Conservation (phyloP, 1,140 invertebrate species). For the Conus ventricosus region DNA sequence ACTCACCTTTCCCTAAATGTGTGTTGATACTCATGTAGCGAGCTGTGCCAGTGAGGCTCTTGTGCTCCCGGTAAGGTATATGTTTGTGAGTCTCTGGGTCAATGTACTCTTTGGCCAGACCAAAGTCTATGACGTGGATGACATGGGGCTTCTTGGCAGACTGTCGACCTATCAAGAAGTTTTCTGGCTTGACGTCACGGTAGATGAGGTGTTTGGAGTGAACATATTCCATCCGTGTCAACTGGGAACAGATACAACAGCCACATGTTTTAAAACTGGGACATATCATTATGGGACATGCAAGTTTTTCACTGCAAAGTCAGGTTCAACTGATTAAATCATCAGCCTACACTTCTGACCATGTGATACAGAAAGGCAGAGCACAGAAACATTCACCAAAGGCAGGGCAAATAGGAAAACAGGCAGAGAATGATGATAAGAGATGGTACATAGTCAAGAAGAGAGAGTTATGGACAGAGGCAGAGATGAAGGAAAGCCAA, state of each 20-base stretch:
- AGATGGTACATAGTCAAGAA: too few relatives aligned
- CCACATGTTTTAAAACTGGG: background rate
- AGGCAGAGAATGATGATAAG: too few relatives aligned
- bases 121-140: conserved; percentile 99
- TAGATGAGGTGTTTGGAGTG: conserved; percentile 99
- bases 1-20: conserved; percentile 96
- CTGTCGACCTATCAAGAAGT: conserved; percentile 99
- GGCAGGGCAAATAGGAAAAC: too few relatives aligned
- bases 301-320: too few relatives aligned
- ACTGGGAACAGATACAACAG: conserved; percentile 63
- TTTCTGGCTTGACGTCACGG: conserved; percentile 99
- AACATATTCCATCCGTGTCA: conserved; percentile 96
- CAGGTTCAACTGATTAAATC: too few relatives aligned
- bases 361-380: too few relatives aligned
- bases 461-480: too few relatives aligned
- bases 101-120: conserved; percentile 99
- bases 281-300: too few relatives aligned
- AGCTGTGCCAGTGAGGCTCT: conserved; percentile 96
- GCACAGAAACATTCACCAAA: too few relatives aligned
- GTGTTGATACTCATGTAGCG: conserved; percentile 99
- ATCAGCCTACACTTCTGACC: too few relatives aligned
- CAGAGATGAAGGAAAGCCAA: too few relatives aligned
- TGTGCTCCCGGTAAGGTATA: conserved; percentile 99
- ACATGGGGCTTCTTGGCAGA: conserved; percentile 98
- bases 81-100: conserved; percentile 98